Base-by-base conservation (phyloP, 2,888 invertebrate species). In the Clivina fossor region DNA sequence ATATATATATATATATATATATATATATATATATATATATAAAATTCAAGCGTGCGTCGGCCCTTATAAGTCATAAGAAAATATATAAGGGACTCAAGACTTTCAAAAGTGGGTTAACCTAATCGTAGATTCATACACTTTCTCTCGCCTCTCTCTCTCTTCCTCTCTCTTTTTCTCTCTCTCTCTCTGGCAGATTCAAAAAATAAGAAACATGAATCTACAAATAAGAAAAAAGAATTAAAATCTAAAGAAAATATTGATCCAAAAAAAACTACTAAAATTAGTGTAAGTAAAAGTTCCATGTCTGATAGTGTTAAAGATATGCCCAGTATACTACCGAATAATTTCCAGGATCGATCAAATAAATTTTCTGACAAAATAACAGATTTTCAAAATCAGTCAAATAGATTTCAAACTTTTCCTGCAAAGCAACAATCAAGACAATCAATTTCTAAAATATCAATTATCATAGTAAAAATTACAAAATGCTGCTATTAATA, bases 131-230 rank as follows among this genome's bases (percentile, higher is more conserved):
- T n/a, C n/a, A n/a, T n/a, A n/a, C n/a, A n/a, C n/a, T n/a, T n/a
- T n/a, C n/a, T n/a, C n/a, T n/a, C n/a, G n/a, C n/a, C n/a, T n/a
- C n/a, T n/a, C n/a, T n/a, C n/a, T n/a, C n/a, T n/a, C n/a, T n/a
- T n/a, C n/a, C n/a, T n/a, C n/a, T n/a, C n/a, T n/a, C n/a, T n/a
- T n/a, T n/a, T n/a, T n/a, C n/a, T n/a, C n/a, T n/a, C n/a, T n/a
- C n/a, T n/a, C n/a, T 41, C 22, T 5, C 32, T 44, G 26, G 19
- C 16, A 19, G 53, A 53, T 16, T 24, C 43, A n/a, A 51, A 50
- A 38, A 16, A 7, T 19, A 50, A 50, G 22, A 19, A 18, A n/a
- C 8, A 11, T 22, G 22, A 13, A 5, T 33, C 33, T 40, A 40
- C 19, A 40, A 40, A 22, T 40, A 15, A 38, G 11, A 22, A 38